Conservation (phyloP, 2,888 invertebrate genomes). For the Xanthia togata region DNA sequence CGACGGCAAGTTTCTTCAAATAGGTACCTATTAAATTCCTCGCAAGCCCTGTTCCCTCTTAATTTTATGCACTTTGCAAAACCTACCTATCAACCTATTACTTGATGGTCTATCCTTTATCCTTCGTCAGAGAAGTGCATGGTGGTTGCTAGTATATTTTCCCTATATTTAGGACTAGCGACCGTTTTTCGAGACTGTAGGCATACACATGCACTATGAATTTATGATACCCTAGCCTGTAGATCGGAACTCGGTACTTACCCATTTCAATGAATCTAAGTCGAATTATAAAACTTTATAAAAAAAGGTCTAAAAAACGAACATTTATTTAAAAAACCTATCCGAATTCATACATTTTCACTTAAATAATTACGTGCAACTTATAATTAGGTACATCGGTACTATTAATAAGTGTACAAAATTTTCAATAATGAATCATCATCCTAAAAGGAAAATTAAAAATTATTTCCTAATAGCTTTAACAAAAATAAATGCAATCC, state of each 20-base stretch:
- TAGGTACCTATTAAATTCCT: too few relatives aligned
- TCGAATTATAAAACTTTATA: not conserved
- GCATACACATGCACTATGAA: not conserved
- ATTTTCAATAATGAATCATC: slow-evolving; percentile 27
- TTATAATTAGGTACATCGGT: slow-evolving; percentile 50
- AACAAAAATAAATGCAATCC: slow-evolving; percentile 63
- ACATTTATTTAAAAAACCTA: slow-evolving; percentile 71
- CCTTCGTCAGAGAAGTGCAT: not conserved
- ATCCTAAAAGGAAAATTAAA: slow-evolving; percentile 24
- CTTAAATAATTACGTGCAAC: slow-evolving; percentile 60
- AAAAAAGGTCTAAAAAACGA: slow-evolving; percentile 56
- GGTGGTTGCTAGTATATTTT: not conserved
- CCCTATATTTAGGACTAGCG: not conserved
- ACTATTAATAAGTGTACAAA: slow-evolving; percentile 50
- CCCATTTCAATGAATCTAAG: not conserved
- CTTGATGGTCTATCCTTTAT: not conserved
- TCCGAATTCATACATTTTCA: slow-evolving; percentile 61
- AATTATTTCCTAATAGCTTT: slow-evolving; percentile 28
- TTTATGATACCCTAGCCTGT: not conserved
- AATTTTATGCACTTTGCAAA: too few relatives aligned
- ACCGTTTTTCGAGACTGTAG: not conserved
- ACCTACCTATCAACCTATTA: not conserved
- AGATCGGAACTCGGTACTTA: not conserved
- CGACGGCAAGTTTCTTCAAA: too few relatives aligned
- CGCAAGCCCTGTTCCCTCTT: too few relatives aligned